phyloP scores from a whole-genome alignment of 2,888 invertebrate genomes.

The Rhaphigaster nebulosa region DNA sequence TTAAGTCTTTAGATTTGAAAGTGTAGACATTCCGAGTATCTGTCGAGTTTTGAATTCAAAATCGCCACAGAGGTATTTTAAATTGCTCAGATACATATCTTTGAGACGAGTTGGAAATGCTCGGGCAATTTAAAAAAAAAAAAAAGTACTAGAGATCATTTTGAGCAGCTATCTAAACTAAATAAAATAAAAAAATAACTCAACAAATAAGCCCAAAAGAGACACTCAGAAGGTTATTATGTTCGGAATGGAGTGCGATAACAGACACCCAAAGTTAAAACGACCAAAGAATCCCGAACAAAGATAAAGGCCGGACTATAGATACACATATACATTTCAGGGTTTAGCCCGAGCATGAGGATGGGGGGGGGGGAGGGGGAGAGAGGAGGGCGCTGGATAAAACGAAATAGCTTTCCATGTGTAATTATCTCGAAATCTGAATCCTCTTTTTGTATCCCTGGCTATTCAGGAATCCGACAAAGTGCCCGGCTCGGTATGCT shows the following conservation, averaged over 20 bases:
- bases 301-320: neutral
- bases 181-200: neutral
- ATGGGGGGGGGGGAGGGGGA: too few relatives aligned
- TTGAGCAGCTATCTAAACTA: neutral
- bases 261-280: neutral
- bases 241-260: neutral
- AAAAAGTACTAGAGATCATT: neutral
- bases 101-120: neutral
- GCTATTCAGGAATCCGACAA: constrained; percentile 8
- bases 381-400: neutral
- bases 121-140: neutral
- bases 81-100: neutral
- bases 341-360: too few relatives aligned
- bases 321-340: neutral
- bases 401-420: neutral
- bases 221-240: too few relatives aligned
- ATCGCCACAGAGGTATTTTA: neutral
- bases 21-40: too few relatives aligned
- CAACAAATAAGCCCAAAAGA: neutral
- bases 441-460: neutral
- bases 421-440: constrained; percentile 39
- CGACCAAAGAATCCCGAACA: neutral
- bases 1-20: constrained; percentile 1
- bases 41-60: too few relatives aligned
- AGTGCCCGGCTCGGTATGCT: neutral